A percentile compares a stretch with the other conserved stretches of the same genome.
These are phyloP conservation scores for Nautilus pompilius DNA, from an alignment of 1,140 invertebrate species.

Conservation along the genomic window DNA sequence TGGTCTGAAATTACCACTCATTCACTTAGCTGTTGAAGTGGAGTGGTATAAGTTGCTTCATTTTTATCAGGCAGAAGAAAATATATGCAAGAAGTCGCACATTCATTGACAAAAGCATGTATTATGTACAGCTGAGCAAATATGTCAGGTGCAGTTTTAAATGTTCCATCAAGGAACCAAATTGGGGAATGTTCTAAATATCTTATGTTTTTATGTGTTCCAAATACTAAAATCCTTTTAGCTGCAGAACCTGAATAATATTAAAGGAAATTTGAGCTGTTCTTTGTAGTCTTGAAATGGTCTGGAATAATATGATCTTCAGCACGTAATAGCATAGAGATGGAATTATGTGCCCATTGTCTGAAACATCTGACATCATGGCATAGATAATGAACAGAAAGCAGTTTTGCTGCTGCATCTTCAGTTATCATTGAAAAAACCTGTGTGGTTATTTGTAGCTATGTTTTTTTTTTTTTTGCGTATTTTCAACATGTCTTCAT, in stretches of 20 bases:
- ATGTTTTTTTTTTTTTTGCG: background rate
- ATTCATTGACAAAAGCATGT: background rate
- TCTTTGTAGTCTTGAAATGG: too few relatives aligned
- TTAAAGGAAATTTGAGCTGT: too few relatives aligned
- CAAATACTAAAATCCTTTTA: too few relatives aligned
- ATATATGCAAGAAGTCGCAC: background rate
- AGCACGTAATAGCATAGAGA: too few relatives aligned
- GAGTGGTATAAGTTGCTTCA: background rate
- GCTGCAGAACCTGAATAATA: too few relatives aligned
- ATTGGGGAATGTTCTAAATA: too few relatives aligned
- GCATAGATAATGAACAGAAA: too few relatives aligned
- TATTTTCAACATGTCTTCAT: background rate
- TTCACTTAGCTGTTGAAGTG: background rate
- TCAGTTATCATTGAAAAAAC: background rate
- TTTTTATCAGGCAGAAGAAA: background rate
- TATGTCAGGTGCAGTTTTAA: background rate
- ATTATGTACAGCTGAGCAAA: background rate
- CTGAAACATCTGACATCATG: too few relatives aligned
- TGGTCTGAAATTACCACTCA: background rate
- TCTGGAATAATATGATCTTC: too few relatives aligned
- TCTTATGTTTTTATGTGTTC: too few relatives aligned
- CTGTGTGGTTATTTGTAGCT: background rate
- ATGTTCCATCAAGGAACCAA: background rate
- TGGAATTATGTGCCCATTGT: too few relatives aligned
- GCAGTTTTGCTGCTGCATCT: background rate